Conservation (phyloP, 30 jellyfish, hydroid and myxozoan genomes). For the Nemopilema nomurai region DNA sequence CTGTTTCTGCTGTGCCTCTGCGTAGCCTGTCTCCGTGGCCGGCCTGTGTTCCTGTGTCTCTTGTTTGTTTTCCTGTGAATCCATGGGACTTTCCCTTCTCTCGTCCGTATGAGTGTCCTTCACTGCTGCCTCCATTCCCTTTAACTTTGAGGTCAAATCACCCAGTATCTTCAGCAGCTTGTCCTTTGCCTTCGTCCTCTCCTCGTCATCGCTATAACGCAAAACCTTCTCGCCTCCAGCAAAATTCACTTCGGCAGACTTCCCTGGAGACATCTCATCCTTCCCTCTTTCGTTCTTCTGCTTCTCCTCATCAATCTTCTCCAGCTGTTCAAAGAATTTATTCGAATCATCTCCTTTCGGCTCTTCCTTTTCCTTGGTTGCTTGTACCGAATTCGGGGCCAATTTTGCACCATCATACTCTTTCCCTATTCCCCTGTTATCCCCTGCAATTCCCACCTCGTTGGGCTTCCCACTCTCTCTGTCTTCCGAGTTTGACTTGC, state of each 20-base stretch:
- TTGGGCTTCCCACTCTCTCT: background rate
- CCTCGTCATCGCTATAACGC: conserved; percentile 45
- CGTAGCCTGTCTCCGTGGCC: background rate
- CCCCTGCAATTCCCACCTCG: conserved; percentile 23
- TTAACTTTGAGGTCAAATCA: conserved; percentile 81
- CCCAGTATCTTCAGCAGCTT: conserved; percentile 77
- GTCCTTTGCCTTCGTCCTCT: conserved; percentile 83
- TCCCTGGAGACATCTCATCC: conserved; percentile 26
- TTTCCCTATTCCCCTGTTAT: conserved; percentile 55
- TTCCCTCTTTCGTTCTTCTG: conserved; percentile 49
- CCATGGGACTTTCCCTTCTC: conserved; percentile 49
- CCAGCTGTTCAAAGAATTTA: conserved; percentile 71
- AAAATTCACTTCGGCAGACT: conserved; percentile 15
- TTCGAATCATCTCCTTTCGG: conserved; percentile 43
- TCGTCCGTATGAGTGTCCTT: conserved; percentile 53
- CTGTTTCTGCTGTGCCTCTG: background rate
- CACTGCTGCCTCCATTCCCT: conserved; percentile 96
- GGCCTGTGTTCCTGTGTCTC: conserved; percentile 11
- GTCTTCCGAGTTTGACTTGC: background rate
- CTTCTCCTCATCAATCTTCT: conserved; percentile 67
- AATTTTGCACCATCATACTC: conserved; percentile 58
- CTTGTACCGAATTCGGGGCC: conserved; percentile 44
- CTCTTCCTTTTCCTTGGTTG: background rate
- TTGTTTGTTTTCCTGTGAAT: background rate
- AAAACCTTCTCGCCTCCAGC: conserved; percentile 8